Conservation (phyloP, 2,888 invertebrate species). For the Formica aserva region DNA sequence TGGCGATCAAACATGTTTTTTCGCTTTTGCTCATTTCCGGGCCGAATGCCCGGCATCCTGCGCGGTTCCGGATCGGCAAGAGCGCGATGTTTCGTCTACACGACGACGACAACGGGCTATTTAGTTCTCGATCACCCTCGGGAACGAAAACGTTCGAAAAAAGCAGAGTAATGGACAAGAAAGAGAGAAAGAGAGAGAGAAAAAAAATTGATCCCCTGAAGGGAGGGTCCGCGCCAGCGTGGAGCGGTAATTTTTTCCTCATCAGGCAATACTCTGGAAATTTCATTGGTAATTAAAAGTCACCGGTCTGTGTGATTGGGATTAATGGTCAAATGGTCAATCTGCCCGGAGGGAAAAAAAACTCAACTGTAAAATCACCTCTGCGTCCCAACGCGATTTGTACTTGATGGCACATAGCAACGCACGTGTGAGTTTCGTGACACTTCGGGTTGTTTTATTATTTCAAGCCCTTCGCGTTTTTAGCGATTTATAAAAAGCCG, state of each 20-base stretch:
- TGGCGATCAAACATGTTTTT: constrained; percentile 81
- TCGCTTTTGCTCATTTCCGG: constrained; percentile 83
- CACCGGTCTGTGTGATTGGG: constrained; percentile 83
- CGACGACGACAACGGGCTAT: constrained; percentile 59
- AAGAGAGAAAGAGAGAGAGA: constrained; percentile 13
- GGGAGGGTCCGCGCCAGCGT: constrained; percentile 63
- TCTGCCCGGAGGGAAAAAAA: constrained; percentile 75
- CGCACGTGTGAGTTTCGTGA: constrained; percentile 44
- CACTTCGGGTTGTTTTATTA: constrained; percentile 32
- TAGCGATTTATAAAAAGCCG: constrained; percentile 41
- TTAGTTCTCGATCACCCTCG: constrained; percentile 65
- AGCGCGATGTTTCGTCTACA: constrained; percentile 55
- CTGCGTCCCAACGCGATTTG: constrained; percentile 48
- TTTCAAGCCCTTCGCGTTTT: constrained; percentile 45
- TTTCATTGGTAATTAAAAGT: constrained; percentile 85
- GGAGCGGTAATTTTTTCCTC: constrained; percentile 79
- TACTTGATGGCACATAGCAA: constrained; percentile 44
- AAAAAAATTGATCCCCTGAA: constrained; percentile 67
- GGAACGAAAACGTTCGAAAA: constrained; percentile 58
- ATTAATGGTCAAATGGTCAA: constrained; percentile 85
- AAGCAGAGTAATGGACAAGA: constrained; percentile 16
- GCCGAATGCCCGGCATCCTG: constrained; percentile 70
- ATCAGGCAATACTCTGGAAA: constrained; percentile 79
- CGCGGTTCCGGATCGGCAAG: constrained; percentile 65
- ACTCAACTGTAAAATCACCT: constrained; percentile 70